A percentile compares a stretch with the other conserved stretches of the same genome.
phyloP scores from a whole-genome alignment of 2,888 invertebrate species.

The Limnephilus marmoratus region DNA sequence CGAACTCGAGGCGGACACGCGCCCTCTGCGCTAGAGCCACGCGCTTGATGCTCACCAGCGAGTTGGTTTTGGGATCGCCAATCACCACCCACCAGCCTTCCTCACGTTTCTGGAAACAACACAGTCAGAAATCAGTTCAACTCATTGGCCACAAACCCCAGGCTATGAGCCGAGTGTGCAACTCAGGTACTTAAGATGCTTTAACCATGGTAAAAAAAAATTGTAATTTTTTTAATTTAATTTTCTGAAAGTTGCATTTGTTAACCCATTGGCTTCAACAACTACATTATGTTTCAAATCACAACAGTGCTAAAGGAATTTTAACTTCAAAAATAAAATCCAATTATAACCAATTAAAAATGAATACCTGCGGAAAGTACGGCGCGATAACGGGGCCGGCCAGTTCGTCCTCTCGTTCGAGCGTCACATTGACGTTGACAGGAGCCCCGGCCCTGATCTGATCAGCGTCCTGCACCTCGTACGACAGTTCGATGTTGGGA shows the following conservation, averaged over 20 bases:
- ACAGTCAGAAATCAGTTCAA: constrained; percentile 14
- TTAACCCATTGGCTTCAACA: too few species aligned
- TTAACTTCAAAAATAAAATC: too few species aligned
- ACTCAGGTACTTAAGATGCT: too few species aligned
- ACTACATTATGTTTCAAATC: too few species aligned
- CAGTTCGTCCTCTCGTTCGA: constrained; percentile 98
- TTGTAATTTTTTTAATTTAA: too few species aligned
- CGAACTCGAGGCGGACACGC: constrained; percentile 92
- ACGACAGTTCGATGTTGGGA: constrained; percentile 97
- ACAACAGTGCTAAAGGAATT: too few species aligned
- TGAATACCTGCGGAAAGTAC: constrained; percentile 92
- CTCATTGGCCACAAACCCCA: too few species aligned
- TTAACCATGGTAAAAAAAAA: too few species aligned
- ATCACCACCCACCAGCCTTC: constrained; percentile 99
- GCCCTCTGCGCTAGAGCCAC: constrained; percentile 96
- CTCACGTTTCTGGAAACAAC: constrained; percentile 85
- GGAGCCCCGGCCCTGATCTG: constrained; percentile 85
- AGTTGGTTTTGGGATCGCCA: constrained; percentile 96
- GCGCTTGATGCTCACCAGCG: constrained; percentile 96
- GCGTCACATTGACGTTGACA: constrained; percentile 90
- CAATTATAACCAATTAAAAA: not conserved
- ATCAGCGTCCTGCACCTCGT: constrained; percentile 83
- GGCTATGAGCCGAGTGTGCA: too few species aligned
- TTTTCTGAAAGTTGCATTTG: too few species aligned
- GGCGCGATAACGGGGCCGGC: constrained; percentile 98